These are phyloP conservation scores for Drosophila aldrichi DNA, from an alignment of 2,888 invertebrate species.

Conservation along the genomic window DNA sequence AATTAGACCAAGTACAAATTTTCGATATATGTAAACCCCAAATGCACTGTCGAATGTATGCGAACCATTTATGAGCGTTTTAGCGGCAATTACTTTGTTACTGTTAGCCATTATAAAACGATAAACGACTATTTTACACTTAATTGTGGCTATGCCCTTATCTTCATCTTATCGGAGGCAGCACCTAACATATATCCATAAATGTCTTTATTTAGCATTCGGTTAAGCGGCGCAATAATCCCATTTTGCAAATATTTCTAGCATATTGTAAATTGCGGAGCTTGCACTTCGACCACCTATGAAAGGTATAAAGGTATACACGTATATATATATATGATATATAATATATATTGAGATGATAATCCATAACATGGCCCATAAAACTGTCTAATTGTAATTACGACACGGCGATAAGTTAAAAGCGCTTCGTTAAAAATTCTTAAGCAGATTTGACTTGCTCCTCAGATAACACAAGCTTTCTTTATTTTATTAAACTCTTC, in stretches of 20 bases:
- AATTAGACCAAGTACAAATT: not conserved
- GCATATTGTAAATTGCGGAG: slow-evolving; percentile 24
- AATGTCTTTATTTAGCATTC: slow-evolving; percentile 33
- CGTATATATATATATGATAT: slow-evolving; percentile 18
- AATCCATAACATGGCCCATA: slow-evolving; percentile 9
- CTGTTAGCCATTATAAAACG: slow-evolving; percentile 21
- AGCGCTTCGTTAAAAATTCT: slow-evolving; percentile 14
- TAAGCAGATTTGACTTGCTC: not conserved
- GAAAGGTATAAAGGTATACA: not conserved
- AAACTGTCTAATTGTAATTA: slow-evolving; percentile 33
- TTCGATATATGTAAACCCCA: slow-evolving; percentile 1
- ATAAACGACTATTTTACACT: slow-evolving; percentile 20
- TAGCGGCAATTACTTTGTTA: not conserved
- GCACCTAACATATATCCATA: slow-evolving; percentile 40
- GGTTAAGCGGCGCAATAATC: slow-evolving; percentile 33
- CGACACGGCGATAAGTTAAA: slow-evolving; percentile 29
- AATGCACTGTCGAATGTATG: not conserved
- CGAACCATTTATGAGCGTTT: slow-evolving; percentile 2
- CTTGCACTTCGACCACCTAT: too few relatives aligned
- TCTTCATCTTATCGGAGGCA: slow-evolving; percentile 48
- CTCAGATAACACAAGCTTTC: slow-evolving; percentile 9
- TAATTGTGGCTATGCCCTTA: slow-evolving; percentile 11
- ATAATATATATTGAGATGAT: not conserved
- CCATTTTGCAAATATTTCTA: slow-evolving; percentile 17
- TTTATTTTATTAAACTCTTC: too few relatives aligned